phyloP scores from a whole-genome alignment of 2,888 invertebrate genomes.

The Tenthredo distinguenda region DNA sequence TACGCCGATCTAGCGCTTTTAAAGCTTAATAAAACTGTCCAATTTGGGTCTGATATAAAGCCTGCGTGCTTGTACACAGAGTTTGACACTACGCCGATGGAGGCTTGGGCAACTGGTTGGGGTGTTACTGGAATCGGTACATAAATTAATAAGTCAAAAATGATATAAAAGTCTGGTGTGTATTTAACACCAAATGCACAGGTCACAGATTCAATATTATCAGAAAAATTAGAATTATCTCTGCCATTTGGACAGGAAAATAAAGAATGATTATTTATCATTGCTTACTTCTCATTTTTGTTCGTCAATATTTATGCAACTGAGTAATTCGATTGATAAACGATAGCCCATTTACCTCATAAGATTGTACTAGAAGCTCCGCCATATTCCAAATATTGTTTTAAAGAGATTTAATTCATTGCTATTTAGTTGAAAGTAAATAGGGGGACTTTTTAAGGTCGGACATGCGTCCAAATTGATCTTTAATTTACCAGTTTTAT shows the following conservation, averaged over 20 bases:
- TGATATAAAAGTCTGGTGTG: background rate
- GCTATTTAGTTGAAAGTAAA: too few species aligned
- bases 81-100: conserved; percentile 59
- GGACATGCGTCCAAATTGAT: too few species aligned
- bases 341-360: background rate
- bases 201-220: background rate
- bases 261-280: background rate
- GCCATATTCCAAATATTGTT: background rate
- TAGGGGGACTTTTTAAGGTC: too few species aligned
- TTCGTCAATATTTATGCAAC: background rate
- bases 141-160: conserved; percentile 1
- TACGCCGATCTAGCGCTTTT: conserved; percentile 86
- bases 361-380: background rate
- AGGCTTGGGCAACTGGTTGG: conserved; percentile 75
- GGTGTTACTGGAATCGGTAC: conserved; percentile 72
- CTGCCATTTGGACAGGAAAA: background rate
- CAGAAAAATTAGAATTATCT: background rate
- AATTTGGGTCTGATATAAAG: conserved; percentile 67
- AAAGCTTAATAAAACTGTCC: conserved; percentile 76
- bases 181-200: background rate
- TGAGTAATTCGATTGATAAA: background rate
- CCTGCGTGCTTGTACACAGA: conserved; percentile 78
- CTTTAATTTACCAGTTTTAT: too few species aligned
- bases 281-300: background rate
- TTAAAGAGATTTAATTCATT: too few species aligned